These are phyloP conservation scores for Formica aserva DNA, from an alignment of 2,888 invertebrate genomes.

Conservation along the genomic window DNA sequence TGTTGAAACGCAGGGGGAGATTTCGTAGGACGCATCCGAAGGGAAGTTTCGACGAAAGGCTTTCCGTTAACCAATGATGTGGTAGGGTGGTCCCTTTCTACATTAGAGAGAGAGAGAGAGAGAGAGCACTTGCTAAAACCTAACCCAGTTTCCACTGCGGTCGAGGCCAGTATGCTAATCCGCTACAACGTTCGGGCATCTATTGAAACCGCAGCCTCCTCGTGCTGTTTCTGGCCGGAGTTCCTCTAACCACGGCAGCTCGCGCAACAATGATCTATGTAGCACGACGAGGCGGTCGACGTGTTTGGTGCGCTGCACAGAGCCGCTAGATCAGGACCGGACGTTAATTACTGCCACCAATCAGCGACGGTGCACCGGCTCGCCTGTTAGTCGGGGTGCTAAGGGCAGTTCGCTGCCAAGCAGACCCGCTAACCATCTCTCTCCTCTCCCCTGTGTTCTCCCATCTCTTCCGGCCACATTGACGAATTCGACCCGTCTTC, in stretches of 20 bases:
- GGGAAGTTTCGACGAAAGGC: conserved; percentile 67
- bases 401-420: conserved; percentile 64
- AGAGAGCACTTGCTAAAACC: conserved; percentile 70
- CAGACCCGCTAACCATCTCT: conserved; percentile 19
- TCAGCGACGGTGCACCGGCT: conserved; percentile 76
- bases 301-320: conserved; percentile 73
- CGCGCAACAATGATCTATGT: conserved; percentile 81
- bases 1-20: conserved; percentile 55
- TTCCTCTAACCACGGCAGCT: conserved; percentile 75
- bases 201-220: conserved; percentile 77
- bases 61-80: conserved; percentile 72
- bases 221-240: conserved; percentile 70
- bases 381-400: conserved; percentile 56
- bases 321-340: conserved; percentile 78
- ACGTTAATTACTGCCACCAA: conserved; percentile 84
- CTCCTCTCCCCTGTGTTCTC: conserved; percentile 31
- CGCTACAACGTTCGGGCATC: conserved; percentile 75
- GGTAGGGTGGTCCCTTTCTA: conserved; percentile 54
- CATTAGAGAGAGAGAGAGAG: conserved; percentile 37
- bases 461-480: conserved; percentile 34
- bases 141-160: conserved; percentile 76
- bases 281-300: conserved; percentile 71
- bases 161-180: conserved; percentile 78
- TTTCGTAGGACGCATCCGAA: conserved; percentile 63
- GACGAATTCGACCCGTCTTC: conserved; percentile 68